These are phyloP conservation scores for Platycercus adscitus DNA, from an alignment of 2,113 vertebrate genomes.

Conservation along the genomic window DNA sequence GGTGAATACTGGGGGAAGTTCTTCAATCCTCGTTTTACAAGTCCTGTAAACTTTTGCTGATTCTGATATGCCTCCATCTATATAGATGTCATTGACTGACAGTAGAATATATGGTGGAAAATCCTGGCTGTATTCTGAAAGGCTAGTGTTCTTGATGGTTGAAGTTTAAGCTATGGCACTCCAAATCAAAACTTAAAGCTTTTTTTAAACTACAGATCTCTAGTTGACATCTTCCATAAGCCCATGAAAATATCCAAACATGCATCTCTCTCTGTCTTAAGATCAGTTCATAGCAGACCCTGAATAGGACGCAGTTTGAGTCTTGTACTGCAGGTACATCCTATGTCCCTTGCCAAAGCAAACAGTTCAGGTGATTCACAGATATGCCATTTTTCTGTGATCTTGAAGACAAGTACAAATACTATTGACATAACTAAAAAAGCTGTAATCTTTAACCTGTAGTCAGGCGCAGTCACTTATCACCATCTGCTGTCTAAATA, in stretches of 20 bases:
- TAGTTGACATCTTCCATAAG: background rate
- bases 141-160: background rate
- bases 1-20: background rate
- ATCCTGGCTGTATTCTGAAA: accelerated
- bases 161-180: background rate
- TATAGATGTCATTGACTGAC: background rate
- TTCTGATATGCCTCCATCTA: background rate
- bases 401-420: background rate
- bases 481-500: conserved; percentile 37
- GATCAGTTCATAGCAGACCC: background rate
- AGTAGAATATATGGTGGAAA: background rate
- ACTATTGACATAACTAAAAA: background rate
- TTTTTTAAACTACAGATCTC: background rate
- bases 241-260: background rate
- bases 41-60: background rate
- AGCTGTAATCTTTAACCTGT: background rate
- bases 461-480: background rate
- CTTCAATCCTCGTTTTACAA: background rate
- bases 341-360: background rate
- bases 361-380: background rate
- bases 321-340: background rate
- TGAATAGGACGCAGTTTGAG: background rate
- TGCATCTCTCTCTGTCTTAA: background rate
- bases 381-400: background rate
- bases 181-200: background rate